Percentiles rank a stretch among this genome's conserved stretches.
phyloP scores from a whole-genome alignment of 1,140 invertebrate genomes.

The Orius laevigatus region DNA sequence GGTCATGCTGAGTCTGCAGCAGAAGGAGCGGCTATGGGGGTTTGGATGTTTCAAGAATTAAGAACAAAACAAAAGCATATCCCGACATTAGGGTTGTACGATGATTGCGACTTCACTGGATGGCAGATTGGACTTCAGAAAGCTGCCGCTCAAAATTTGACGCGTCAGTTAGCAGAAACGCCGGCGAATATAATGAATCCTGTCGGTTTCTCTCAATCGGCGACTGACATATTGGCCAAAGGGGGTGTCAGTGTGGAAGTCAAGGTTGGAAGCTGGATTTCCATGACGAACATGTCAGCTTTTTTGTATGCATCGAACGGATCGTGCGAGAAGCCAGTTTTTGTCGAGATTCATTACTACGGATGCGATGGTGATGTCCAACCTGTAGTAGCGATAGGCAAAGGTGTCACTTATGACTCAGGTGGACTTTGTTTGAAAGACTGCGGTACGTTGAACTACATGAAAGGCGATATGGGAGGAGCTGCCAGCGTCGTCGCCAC shows the following conservation, averaged over 20 bases:
- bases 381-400: conserved; percentile 28
- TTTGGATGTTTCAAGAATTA: conserved; percentile 47
- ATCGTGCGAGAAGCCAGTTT: conserved; percentile 40
- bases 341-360: conserved; percentile 25
- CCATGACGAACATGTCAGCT: conserved; percentile 35
- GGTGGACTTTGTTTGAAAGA: conserved; percentile 47
- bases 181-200: conserved; percentile 47
- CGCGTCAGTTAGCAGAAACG: conserved; percentile 39
- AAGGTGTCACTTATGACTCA: conserved; percentile 48
- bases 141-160: conserved; percentile 43
- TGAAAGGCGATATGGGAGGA: conserved; percentile 52
- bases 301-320: conserved; percentile 43
- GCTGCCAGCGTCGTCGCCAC: conserved; percentile 40
- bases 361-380: conserved; percentile 27
- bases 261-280: conserved; percentile 30
- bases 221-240: conserved; percentile 28
- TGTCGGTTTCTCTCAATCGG: conserved; percentile 35
- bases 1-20: conserved; percentile 55
- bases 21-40: conserved; percentile 45
- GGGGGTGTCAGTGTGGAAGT: conserved; percentile 30
- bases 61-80: conserved; percentile 21
- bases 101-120: conserved; percentile 27
- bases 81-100: conserved; percentile 16
- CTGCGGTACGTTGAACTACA: conserved; percentile 36
- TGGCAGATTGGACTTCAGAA: conserved; percentile 37